phyloP scores from a whole-genome alignment of 2,113 vertebrate genomes.

The Bombycilla garrulus region DNA sequence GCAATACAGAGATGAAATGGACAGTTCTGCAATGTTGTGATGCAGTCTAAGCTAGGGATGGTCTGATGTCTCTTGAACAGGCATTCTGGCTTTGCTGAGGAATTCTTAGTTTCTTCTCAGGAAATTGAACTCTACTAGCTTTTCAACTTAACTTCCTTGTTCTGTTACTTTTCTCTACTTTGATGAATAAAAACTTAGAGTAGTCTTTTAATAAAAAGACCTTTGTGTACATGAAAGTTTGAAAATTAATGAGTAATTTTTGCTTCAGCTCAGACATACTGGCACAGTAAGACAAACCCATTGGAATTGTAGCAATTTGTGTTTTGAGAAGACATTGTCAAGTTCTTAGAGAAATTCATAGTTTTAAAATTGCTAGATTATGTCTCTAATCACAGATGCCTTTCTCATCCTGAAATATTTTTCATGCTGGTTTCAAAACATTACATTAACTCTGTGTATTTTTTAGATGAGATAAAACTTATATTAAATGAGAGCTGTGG shows the following conservation, averaged over 20 bases:
- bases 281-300: neutral
- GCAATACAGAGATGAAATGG: fast-evolving
- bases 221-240: neutral
- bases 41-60: neutral
- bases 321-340: neutral
- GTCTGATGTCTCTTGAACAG: neutral
- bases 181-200: neutral
- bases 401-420: neutral
- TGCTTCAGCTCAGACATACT: neutral
- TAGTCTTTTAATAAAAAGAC: neutral
- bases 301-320: neutral
- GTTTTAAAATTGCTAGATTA: neutral
- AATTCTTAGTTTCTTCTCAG: neutral
- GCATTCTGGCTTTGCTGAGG: neutral
- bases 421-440: neutral
- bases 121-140: neutral
- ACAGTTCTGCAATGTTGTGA: neutral
- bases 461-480: neutral
- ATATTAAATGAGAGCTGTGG: neutral
- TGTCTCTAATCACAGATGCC: neutral
- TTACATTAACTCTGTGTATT: neutral
- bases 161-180: neutral
- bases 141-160: neutral
- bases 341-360: neutral
- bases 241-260: neutral